Conservation (phyloP, 2,797 vertebrate genomes). For the Syndactyla subalaris region DNA sequence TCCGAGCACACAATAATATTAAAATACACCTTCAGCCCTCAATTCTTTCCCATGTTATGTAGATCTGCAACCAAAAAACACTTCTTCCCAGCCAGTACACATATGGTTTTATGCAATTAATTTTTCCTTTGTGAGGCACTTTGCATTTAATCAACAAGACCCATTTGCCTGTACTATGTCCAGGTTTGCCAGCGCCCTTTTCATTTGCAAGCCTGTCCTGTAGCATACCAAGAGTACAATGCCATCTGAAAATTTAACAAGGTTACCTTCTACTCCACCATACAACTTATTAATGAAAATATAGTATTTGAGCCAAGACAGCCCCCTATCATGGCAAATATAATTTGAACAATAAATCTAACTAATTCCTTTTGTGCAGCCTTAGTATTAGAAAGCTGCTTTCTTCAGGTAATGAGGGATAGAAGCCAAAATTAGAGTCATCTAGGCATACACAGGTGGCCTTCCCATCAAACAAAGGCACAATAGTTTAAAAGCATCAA, state of each 20-base stretch:
- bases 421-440: neutral
- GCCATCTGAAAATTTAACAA: neutral
- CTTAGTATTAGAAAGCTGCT: neutral
- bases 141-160: neutral
- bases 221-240: neutral
- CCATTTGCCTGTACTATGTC: neutral
- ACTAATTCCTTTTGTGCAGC: neutral
- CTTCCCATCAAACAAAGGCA: neutral
- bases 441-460: neutral
- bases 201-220: neutral
- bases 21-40: neutral
- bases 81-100: neutral
- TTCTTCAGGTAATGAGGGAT: neutral
- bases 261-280: neutral
- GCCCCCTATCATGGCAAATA: neutral
- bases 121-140: neutral
- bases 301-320: neutral
- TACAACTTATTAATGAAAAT: neutral
- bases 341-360: neutral
- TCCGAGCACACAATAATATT: neutral
- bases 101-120: neutral
- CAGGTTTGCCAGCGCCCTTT: neutral
- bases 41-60: neutral
- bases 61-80: neutral
- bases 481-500: neutral